These are phyloP conservation scores for Fulica atra DNA, from an alignment of 2,113 vertebrate species.

Conservation along the genomic window DNA sequence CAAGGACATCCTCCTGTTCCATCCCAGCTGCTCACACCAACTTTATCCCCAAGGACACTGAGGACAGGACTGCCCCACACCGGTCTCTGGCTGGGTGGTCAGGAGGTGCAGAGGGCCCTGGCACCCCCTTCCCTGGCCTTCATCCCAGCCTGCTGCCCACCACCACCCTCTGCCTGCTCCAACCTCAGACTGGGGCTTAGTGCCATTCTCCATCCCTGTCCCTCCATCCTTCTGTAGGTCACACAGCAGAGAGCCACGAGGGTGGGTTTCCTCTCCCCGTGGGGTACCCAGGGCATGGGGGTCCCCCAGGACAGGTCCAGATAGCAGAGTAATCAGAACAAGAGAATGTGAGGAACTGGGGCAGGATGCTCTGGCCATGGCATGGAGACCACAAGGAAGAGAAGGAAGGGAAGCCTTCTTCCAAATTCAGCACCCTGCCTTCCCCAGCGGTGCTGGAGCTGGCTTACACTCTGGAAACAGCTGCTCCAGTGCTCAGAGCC, in stretches of 20 bases:
- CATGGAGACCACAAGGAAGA: rapidly evolving
- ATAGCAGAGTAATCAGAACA: neutral
- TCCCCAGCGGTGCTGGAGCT: neutral
- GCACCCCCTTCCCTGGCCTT: neutral
- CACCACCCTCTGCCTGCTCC: rapidly evolving
- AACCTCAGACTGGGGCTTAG: neutral
- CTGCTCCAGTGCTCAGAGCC: neutral
- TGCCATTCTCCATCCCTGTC: neutral
- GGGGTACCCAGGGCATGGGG: too few species aligned
- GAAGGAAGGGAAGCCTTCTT: neutral
- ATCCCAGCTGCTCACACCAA: neutral
- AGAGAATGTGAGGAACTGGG: neutral
- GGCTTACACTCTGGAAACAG: neutral
- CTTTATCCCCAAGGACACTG: neutral
- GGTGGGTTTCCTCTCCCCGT: neutral
- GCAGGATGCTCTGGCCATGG: neutral
- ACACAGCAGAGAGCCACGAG: neutral
- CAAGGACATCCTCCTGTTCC: neutral
- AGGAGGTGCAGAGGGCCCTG: neutral
- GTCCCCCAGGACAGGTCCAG: neutral
- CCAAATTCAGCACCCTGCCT: neutral
- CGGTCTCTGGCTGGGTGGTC: neutral
- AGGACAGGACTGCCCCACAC: neutral
- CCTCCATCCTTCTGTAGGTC: neutral
- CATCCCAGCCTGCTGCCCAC: rapidly evolving